A percentile compares a stretch with the other conserved stretches of the same genome.
phyloP scores from a whole-genome alignment of 2,888 invertebrate genomes.

The Linyphia triangularis region DNA sequence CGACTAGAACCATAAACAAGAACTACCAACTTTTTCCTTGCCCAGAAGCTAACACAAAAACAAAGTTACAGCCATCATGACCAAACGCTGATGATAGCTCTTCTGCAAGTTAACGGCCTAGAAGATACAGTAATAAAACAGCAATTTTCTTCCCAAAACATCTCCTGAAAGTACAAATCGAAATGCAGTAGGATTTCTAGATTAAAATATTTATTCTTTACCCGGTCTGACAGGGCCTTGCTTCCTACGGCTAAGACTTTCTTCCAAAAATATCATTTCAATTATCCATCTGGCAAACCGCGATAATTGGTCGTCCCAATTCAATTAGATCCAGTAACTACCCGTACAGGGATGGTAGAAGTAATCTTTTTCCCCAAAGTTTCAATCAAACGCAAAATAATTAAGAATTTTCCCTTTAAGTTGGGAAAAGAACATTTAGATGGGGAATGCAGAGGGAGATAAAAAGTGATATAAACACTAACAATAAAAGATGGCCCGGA shows the following conservation, averaged over 20 bases:
- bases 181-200: not conserved
- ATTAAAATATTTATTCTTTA: slow-evolving; percentile 17
- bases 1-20: not conserved
- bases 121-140: slow-evolving; percentile 4
- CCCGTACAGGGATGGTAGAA: not conserved
- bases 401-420: slow-evolving; percentile 56
- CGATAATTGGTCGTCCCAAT: slow-evolving; percentile 67
- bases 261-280: slow-evolving; percentile 59
- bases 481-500: slow-evolving; percentile 41
- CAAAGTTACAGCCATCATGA: not conserved
- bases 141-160: not conserved
- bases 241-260: not conserved
- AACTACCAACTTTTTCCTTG: not conserved
- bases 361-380: slow-evolving; percentile 31
- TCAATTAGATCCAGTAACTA: slow-evolving; percentile 56
- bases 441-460: not conserved
- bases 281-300: slow-evolving; percentile 49
- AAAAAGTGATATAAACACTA: slow-evolving; percentile 31
- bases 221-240: not conserved
- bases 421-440: not conserved
- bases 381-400: slow-evolving; percentile 65
- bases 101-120: not conserved
- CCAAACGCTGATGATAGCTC: not conserved
- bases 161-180: slow-evolving; percentile 2
- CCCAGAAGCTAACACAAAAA: not conserved